Evolutionary conservation across 2,113 vertebrate genomes (phyloP).

Genomic region (Cygnus atratus): DNA sequence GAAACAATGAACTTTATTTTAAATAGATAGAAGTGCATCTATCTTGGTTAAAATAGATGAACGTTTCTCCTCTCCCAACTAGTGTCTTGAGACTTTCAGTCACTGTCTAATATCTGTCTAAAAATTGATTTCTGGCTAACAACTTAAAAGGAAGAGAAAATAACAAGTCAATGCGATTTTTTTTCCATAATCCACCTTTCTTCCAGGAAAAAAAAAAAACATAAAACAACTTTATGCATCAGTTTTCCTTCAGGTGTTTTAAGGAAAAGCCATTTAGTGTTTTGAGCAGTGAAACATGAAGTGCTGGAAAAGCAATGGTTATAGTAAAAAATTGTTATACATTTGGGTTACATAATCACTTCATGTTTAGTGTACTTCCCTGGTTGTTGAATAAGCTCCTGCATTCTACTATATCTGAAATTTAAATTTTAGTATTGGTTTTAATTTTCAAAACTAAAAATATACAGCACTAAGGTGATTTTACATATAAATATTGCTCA

Average conservation of each 20-base stretch:
- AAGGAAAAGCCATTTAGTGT: not conserved
- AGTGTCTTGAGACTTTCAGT: not conserved
- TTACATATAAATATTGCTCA: not conserved
- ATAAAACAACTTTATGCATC: not conserved
- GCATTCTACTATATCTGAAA: not conserved
- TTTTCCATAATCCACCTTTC: not conserved
- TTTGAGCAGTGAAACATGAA: not conserved
- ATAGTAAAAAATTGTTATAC: not conserved
- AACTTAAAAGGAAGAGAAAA: not conserved
- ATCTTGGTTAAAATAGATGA: not conserved
- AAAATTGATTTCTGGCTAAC: not conserved
- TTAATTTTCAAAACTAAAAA: not conserved
- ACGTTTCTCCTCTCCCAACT: not conserved
- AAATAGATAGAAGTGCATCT: not conserved
- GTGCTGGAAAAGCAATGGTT: not conserved
- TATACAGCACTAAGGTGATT: not conserved
- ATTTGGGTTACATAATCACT: not conserved
- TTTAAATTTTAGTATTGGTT: not conserved
- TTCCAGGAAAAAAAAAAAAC: not conserved
- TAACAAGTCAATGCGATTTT: not conserved
- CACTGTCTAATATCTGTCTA: not conserved
- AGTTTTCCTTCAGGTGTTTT: not conserved
- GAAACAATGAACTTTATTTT: not conserved
- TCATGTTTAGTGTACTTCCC: not conserved
- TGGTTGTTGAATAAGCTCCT: not conserved